These are phyloP conservation scores for Dicycla oo DNA, from an alignment of 2,888 invertebrate species.

Conservation along the genomic window DNA sequence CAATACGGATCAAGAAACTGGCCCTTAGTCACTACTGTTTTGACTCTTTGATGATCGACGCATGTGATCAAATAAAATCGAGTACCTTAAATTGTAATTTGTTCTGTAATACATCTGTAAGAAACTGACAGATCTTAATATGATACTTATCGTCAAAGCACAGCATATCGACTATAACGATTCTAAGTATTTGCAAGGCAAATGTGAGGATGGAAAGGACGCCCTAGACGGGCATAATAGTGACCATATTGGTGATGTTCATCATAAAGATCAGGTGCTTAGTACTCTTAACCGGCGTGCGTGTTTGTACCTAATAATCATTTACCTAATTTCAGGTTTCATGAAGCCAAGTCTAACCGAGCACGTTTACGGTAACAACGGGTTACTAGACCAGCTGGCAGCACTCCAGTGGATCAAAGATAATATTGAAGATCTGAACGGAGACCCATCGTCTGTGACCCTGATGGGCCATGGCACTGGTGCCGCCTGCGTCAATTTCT, in stretches of 20 bases:
- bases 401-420: constrained; percentile 98
- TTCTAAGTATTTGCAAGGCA: too few species aligned
- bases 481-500: constrained; percentile 97
- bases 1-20: too few species aligned
- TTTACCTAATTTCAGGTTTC: constrained; percentile 90
- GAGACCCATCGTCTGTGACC: constrained; percentile 96
- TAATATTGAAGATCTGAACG: constrained; percentile 97
- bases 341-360: constrained; percentile 94
- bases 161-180: too few species aligned
- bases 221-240: background rate
- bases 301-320: background rate
- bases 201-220: too few species aligned
- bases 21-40: too few species aligned
- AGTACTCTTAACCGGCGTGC: background rate
- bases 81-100: too few species aligned
- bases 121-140: too few species aligned
- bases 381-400: constrained; percentile 97
- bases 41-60: too few species aligned
- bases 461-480: constrained; percentile 98
- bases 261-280: background rate
- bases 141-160: too few species aligned
- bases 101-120: too few species aligned
- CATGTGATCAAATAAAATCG: too few species aligned
- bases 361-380: constrained; percentile 96
- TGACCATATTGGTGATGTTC: background rate